Evolutionary conservation across 2,113 vertebrate species (phyloP).

Genomic region (Hoplias malabaricus): DNA sequence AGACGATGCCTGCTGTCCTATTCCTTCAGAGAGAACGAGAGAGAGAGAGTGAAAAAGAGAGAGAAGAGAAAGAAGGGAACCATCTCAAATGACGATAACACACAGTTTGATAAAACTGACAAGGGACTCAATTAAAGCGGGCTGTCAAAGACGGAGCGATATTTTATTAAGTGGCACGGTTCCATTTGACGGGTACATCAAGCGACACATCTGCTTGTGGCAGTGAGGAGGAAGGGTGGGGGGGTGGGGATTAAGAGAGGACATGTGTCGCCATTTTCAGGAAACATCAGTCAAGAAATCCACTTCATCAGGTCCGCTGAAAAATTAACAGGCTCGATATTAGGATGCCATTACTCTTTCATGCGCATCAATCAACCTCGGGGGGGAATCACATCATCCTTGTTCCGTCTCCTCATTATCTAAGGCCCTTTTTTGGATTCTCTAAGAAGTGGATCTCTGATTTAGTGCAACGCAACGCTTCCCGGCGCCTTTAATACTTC

Average conservation of each 20-base stretch:
- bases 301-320: slow-evolving; percentile 76
- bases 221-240: slow-evolving; percentile 60
- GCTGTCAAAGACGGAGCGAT: slow-evolving; percentile 78
- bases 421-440: slow-evolving; percentile 35
- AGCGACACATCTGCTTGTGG: slow-evolving; percentile 78
- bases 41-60: slow-evolving; percentile 41
- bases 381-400: slow-evolving; percentile 40
- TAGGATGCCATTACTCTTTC: slow-evolving; percentile 70
- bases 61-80: slow-evolving; percentile 53
- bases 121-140: slow-evolving; percentile 83
- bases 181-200: slow-evolving; percentile 75
- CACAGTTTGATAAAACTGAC: slow-evolving; percentile 84
- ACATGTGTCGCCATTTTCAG: slow-evolving; percentile 80
- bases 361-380: slow-evolving; percentile 60
- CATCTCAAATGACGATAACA: slow-evolving; percentile 78
- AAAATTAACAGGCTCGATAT: slow-evolving; percentile 73
- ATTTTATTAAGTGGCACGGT: slow-evolving; percentile 80
- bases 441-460: slow-evolving; percentile 37
- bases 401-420: slow-evolving; percentile 40
- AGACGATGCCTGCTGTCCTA: slow-evolving; percentile 67
- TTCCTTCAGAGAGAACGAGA: slow-evolving; percentile 63
- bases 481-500: slow-evolving; percentile 38
- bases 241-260: slow-evolving; percentile 73
- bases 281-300: slow-evolving; percentile 77
- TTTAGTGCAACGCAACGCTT: slow-evolving; percentile 26